Evolutionary conservation across 2,888 invertebrate genomes (phyloP).

Genomic region (Caenorhabditis afra): DNA sequence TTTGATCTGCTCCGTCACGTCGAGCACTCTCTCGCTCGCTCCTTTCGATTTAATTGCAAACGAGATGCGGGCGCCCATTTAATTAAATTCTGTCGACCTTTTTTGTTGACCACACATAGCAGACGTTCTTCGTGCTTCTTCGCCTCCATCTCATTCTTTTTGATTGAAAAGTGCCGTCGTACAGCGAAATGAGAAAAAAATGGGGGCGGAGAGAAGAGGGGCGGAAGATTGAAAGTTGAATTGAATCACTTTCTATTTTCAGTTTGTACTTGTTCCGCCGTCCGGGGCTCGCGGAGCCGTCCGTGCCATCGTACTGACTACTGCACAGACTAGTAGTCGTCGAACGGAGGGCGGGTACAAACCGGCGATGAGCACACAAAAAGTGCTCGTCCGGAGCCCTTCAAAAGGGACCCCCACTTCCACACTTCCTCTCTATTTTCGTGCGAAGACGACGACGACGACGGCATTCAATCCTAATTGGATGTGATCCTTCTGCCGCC

Average conservation of each 20-base stretch:
- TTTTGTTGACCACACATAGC: conserved; percentile 47
- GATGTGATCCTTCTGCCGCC: conserved; percentile 56
- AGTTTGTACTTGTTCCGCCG: conserved; percentile 11
- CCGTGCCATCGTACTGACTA: conserved; percentile 14
- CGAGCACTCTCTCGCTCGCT: not conserved
- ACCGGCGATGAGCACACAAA: too few relatives aligned
- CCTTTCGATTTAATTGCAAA: conserved; percentile 38
- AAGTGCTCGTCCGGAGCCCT: not conserved
- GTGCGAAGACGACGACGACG: conserved; percentile 7
- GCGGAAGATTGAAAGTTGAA: conserved; percentile 1
- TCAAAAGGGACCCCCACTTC: conserved; percentile 1
- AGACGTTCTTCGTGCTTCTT: conserved; percentile 29
- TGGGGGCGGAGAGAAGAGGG: too few relatives aligned
- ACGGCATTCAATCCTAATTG: conserved; percentile 55
- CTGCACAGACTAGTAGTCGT: conserved; percentile 3
- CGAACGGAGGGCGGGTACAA: not conserved
- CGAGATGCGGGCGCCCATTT: conserved; percentile 26
- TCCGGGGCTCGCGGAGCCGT: not conserved
- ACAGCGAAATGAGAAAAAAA: conserved; percentile 30
- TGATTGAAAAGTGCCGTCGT: conserved; percentile 40
- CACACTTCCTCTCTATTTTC: conserved; percentile 25
- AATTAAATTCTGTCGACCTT: conserved; percentile 52
- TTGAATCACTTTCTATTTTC: conserved; percentile 5
- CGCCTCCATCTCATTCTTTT: conserved; percentile 3
- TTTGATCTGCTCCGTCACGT: conserved; percentile 3